Evolutionary conservation across 2,113 vertebrate genomes (phyloP).

Genomic region (Corythornis vintsioides): DNA sequence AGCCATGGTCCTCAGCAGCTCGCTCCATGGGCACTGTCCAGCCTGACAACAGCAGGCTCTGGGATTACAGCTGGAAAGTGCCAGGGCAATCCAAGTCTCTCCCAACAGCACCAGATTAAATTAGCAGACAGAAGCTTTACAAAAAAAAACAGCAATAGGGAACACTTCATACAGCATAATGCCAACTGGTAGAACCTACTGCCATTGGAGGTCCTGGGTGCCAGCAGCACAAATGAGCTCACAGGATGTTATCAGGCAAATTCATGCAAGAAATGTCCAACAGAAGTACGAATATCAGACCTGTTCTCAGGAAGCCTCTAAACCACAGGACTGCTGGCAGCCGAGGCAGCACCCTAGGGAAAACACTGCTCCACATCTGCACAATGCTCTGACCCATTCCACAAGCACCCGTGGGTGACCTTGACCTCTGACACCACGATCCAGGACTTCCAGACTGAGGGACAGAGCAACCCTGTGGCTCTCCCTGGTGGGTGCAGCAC

Average conservation of each 20-base stretch:
- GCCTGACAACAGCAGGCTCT: background rate
- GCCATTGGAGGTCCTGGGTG: background rate
- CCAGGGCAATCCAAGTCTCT: background rate
- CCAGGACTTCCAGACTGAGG: background rate
- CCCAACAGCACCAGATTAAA: background rate
- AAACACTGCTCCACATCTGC: accelerated
- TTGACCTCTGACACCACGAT: accelerated
- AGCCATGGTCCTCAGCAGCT: background rate
- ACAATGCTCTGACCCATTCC: background rate
- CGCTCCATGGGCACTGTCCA: background rate
- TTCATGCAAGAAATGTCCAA: background rate
- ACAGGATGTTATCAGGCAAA: background rate
- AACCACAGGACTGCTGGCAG: background rate
- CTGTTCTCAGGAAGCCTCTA: background rate
- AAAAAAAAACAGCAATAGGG: background rate
- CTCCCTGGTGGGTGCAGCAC: background rate
- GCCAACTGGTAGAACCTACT: accelerated
- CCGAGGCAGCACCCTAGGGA: background rate
- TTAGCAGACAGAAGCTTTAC: background rate
- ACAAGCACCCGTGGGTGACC: accelerated
- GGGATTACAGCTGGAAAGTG: background rate
- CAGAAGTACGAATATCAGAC: background rate
- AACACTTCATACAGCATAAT: accelerated
- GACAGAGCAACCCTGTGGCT: background rate
- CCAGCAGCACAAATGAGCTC: accelerated